These are phyloP conservation scores for Chamaetylas fuelleborni DNA, from an alignment of 2,113 vertebrate genomes.

Conservation along the genomic window DNA sequence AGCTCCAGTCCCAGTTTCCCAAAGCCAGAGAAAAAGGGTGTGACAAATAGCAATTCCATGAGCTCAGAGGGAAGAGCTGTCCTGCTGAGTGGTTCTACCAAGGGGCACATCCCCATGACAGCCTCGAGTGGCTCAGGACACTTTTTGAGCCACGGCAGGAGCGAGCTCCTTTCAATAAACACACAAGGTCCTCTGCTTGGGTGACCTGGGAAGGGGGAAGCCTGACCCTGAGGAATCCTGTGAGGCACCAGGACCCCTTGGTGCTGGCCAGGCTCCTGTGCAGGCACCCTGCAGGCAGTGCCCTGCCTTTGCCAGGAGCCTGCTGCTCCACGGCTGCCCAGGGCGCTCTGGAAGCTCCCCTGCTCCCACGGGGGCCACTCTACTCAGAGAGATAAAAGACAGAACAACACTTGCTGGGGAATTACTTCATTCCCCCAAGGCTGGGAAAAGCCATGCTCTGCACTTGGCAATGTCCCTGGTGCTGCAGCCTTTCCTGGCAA, in stretches of 20 bases:
- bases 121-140: accelerated
- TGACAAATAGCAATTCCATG: not conserved
- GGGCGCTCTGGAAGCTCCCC: not conserved
- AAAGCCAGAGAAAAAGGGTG: not conserved
- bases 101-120: not conserved
- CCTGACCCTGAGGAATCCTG: not conserved
- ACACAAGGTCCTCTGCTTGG: accelerated
- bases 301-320: not conserved
- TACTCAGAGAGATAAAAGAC: conserved; percentile 26
- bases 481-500: conserved; percentile 40
- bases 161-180: accelerated
- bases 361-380: not conserved
- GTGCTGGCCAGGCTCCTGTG: not conserved
- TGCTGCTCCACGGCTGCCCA: not conserved
- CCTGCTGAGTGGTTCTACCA: not conserved
- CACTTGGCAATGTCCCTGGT: not conserved
- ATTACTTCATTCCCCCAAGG: conserved; percentile 47
- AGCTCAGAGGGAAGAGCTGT: not conserved
- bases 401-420: conserved; percentile 41
- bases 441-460: conserved; percentile 34
- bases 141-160: not conserved
- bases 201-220: not conserved
- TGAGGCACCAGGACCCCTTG: accelerated
- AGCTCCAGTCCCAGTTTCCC: not conserved
- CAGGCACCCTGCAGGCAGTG: not conserved